Conservation (phyloP, 2,888 invertebrate genomes). For the Morpho helenor region DNA sequence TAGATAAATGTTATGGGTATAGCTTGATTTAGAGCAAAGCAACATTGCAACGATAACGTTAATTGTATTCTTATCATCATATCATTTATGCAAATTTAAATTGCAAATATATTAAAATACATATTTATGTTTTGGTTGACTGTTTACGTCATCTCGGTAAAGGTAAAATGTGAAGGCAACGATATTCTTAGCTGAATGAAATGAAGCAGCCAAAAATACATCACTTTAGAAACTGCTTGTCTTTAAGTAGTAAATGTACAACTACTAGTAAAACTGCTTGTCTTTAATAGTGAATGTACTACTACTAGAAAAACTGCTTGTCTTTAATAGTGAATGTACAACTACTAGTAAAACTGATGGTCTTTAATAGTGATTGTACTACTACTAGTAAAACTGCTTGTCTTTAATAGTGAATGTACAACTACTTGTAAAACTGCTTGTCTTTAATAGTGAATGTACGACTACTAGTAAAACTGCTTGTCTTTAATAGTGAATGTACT, state of each 20-base stretch:
- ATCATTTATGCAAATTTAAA: slow-evolving; percentile 3
- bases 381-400: no score
- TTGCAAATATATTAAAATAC: not conserved
- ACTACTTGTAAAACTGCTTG: not conserved
- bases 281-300: no score
- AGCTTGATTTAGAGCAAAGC: not conserved
- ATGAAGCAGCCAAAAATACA: not conserved
- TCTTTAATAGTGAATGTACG: not conserved
- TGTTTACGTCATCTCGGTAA: not conserved
- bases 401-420: no score
- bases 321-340: no score
- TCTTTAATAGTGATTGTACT: no score
- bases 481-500: no score
- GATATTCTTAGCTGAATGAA: not conserved
- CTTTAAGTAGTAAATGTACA: not conserved
- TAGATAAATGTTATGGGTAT: not conserved
- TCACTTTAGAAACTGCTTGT: not conserved
- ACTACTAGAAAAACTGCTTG: no score
- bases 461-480: no score
- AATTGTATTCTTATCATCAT: no score
- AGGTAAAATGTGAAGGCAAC: slow-evolving; percentile 1
- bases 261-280: no score
- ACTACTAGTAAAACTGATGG: no score
- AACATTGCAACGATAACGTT: not conserved
- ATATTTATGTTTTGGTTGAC: not conserved